A percentile compares a stretch with the other conserved stretches of the same genome.
phyloP scores from a whole-genome alignment of 2,797 vertebrate species.

The Poeciliopsis turneri region DNA sequence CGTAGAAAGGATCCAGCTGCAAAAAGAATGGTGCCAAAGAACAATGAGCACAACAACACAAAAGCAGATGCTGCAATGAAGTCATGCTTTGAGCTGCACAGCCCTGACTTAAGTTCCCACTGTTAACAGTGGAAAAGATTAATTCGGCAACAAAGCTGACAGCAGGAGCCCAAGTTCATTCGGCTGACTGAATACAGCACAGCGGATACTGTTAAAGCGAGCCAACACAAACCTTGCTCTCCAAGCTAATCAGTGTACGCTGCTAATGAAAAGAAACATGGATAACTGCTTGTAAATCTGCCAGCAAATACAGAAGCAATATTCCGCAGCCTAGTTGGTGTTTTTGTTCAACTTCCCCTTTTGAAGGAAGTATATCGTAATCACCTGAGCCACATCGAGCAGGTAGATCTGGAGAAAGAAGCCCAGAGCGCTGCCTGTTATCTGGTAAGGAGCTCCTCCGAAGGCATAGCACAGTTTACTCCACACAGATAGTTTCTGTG shows the following conservation, averaged over 20 bases:
- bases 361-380: constrained; percentile 1
- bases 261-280: neutral
- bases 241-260: constrained; percentile 2
- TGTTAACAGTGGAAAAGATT: constrained; percentile 35
- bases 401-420: constrained; percentile 97
- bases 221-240: constrained; percentile 10
- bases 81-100: constrained; percentile 32
- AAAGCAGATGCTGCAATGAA: constrained; percentile 23
- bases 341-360: neutral
- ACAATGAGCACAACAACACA: constrained; percentile 16
- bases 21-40: neutral
- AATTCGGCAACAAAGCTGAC: constrained; percentile 58
- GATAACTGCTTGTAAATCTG: neutral
- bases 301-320: neutral
- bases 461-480: constrained; percentile 92
- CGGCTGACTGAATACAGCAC: constrained; percentile 31
- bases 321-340: neutral
- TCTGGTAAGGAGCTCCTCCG: constrained; percentile 93
- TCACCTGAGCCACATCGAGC: constrained; percentile 93
- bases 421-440: constrained; percentile 91
- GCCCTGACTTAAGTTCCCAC: constrained; percentile 21
- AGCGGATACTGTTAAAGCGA: constrained; percentile 47
- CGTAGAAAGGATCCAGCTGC: constrained; percentile 88
- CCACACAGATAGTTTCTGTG: constrained; percentile 80
- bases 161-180: constrained; percentile 38